Percentiles rank a stretch among this genome's conserved stretches.
phyloP scores from a whole-genome alignment of 1,140 invertebrate genomes.

The Cyrtorhinus lividipennis region DNA sequence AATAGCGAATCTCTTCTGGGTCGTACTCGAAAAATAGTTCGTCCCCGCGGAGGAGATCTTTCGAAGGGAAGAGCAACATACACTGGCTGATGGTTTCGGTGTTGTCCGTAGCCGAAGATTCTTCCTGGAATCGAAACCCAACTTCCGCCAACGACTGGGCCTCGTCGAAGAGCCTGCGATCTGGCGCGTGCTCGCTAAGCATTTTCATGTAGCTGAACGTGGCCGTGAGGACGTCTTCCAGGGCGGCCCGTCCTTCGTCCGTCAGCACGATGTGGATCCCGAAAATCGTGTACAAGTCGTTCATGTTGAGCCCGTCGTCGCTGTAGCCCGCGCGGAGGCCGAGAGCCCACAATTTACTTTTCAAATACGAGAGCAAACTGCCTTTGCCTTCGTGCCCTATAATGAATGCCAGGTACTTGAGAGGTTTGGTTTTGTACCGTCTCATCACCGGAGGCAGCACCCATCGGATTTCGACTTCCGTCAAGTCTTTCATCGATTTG shows the following conservation, averaged over 20 bases:
- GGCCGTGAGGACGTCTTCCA: constrained; percentile 49
- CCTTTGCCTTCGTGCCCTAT: constrained; percentile 80
- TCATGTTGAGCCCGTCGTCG: constrained; percentile 51
- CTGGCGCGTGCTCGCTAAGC: constrained; percentile 41
- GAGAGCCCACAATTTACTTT: constrained; percentile 70
- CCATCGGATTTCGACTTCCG: constrained; percentile 63
- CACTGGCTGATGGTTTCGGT: constrained; percentile 60
- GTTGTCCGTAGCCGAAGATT: constrained; percentile 54
- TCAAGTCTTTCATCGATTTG: constrained; percentile 58
- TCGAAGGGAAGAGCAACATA: constrained; percentile 63
- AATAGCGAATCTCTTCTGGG: constrained; percentile 48
- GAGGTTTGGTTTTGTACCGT: constrained; percentile 59
- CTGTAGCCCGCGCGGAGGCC: constrained; percentile 59
- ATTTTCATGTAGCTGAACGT: constrained; percentile 62
- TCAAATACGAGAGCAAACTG: constrained; percentile 67
- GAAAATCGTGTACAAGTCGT: constrained; percentile 39
- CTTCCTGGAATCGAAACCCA: constrained; percentile 46
- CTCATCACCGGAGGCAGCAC: constrained; percentile 55
- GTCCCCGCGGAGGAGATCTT: constrained; percentile 60
- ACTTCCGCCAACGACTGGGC: constrained; percentile 55
- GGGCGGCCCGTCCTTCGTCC: constrained; percentile 55
- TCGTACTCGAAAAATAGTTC: constrained; percentile 61
- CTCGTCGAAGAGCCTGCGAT: constrained; percentile 57
- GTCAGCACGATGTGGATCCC: constrained; percentile 59
- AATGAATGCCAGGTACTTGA: constrained; percentile 64